Conservation (phyloP, 2,888 invertebrate genomes). For the Phortica magna region DNA sequence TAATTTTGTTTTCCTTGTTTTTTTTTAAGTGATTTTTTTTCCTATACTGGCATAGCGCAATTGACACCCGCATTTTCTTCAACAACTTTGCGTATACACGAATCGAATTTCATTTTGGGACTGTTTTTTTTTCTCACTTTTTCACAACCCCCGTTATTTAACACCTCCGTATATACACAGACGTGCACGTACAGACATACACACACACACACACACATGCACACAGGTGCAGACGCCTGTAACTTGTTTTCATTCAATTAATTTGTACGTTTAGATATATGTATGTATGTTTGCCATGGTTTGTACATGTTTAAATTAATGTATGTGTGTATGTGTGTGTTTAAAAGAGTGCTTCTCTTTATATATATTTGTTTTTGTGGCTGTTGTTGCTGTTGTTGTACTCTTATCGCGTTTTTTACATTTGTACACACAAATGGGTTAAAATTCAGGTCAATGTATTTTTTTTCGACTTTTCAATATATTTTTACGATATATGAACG, state of each 20-base stretch:
- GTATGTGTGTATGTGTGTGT: not conserved
- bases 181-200: not conserved
- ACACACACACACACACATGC: constrained; percentile 5
- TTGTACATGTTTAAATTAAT: no score
- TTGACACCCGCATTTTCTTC: not conserved
- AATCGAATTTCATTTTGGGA: no score
- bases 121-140: no score
- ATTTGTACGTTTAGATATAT: constrained; percentile 28
- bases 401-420: constrained; percentile 42
- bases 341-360: not conserved
- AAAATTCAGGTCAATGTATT: constrained; percentile 73
- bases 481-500: constrained; percentile 6
- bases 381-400: constrained; percentile 38
- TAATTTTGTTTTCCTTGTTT: not conserved
- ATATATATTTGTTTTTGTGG: not conserved
- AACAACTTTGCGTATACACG: no score
- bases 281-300: constrained; percentile 14
- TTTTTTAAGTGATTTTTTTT: not conserved
- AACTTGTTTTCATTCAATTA: constrained; percentile 30
- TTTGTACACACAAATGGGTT: constrained; percentile 53
- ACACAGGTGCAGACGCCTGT: constrained; percentile 46
- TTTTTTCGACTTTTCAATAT: constrained; percentile 37
- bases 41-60: not conserved
- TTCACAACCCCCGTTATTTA: constrained; percentile 17
- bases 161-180: constrained; percentile 10